phyloP scores from a whole-genome alignment of 1,140 invertebrate genomes.

The Eueides isabella region DNA sequence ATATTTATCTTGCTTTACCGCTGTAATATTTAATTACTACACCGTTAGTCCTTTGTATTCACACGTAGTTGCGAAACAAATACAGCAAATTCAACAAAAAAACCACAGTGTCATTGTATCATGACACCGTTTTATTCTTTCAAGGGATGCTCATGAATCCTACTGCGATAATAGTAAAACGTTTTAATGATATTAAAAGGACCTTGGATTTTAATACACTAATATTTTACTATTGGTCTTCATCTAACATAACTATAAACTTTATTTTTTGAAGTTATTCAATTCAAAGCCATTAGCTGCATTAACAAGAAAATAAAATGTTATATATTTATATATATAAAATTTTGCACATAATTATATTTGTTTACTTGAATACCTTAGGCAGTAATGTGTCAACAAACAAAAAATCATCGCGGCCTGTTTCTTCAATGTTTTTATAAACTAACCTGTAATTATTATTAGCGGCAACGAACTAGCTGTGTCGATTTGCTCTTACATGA shows the following conservation, averaged over 20 bases:
- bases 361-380: slow-evolving; percentile 18
- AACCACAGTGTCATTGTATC: background rate
- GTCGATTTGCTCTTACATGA: slow-evolving; percentile 59
- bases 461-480: slow-evolving; percentile 62
- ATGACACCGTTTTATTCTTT: background rate
- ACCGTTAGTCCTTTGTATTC: background rate
- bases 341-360: background rate
- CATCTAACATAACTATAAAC: too few relatives aligned
- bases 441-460: slow-evolving; percentile 64
- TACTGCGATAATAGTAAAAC: background rate
- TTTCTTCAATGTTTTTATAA: slow-evolving; percentile 47
- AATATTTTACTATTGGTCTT: too few relatives aligned
- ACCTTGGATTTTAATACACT: too few relatives aligned
- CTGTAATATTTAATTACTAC: background rate
- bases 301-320: background rate
- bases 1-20: background rate
- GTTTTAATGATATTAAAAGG: too few relatives aligned
- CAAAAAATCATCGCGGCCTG: slow-evolving; percentile 44
- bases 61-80: background rate
- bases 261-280: background rate
- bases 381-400: slow-evolving; percentile 29
- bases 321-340: background rate
- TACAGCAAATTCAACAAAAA: background rate
- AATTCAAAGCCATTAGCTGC: background rate
- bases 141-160: background rate